These are phyloP conservation scores for Eidolon helvum DNA, from an alignment of 2,113 vertebrate genomes.

Conservation along the genomic window DNA sequence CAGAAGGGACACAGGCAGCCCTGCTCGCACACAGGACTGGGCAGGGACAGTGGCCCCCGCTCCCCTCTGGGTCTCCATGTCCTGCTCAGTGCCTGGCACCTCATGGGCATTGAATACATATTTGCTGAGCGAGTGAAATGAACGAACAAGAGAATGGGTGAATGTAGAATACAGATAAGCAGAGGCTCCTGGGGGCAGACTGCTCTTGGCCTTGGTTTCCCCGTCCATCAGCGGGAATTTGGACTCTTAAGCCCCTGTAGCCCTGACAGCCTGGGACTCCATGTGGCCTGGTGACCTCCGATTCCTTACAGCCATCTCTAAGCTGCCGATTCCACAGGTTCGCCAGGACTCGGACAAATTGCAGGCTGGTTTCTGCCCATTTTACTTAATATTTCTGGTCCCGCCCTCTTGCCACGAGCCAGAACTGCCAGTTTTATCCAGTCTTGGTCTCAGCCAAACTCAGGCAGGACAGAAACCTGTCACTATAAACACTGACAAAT, in stretches of 20 bases:
- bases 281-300: neutral
- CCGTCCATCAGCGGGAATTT: neutral
- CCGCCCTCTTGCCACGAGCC: neutral
- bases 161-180: neutral
- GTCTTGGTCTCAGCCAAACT: neutral
- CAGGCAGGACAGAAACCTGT: neutral
- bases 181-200: neutral
- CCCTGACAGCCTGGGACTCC: neutral
- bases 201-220: neutral
- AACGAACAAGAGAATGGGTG: neutral
- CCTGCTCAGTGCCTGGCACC: neutral
- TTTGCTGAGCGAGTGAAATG: neutral
- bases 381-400: neutral
- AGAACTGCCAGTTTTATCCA: neutral
- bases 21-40: neutral
- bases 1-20: neutral
- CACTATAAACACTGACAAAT: neutral
- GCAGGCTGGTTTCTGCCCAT: neutral
- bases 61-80: neutral
- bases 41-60: neutral
- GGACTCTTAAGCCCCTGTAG: neutral
- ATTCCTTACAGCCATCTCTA: neutral
- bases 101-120: accelerated
- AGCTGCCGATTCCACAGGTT: neutral
- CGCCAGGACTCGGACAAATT: neutral